These are phyloP conservation scores for Indicator indicator DNA, from an alignment of 2,113 vertebrate genomes.

Conservation along the genomic window DNA sequence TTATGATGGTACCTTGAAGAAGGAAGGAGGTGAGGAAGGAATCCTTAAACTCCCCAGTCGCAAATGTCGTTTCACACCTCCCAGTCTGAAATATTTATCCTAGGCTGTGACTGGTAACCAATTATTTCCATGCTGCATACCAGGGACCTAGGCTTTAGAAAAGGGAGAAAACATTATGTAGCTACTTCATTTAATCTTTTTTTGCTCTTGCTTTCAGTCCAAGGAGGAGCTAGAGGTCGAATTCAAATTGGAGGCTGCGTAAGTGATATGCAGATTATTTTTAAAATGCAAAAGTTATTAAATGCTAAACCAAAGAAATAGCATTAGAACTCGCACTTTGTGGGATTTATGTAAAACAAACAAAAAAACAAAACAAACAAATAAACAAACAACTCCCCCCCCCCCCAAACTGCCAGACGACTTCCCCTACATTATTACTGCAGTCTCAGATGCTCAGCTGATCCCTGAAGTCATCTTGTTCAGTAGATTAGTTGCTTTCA, in stretches of 20 bases:
- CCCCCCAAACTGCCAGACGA: background rate
- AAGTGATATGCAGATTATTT: conserved; percentile 48
- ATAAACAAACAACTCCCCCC: too few species aligned
- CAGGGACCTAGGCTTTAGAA: background rate
- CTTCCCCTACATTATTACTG: background rate
- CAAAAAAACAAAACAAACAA: background rate
- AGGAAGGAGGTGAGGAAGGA: background rate
- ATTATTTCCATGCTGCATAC: background rate
- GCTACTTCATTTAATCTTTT: background rate
- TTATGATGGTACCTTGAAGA: background rate
- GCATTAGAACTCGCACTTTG: background rate
- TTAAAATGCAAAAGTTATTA: background rate
- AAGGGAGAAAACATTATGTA: background rate
- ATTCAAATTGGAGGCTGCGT: conserved; percentile 81
- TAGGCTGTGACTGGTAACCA: background rate
- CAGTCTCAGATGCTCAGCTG: accelerated
- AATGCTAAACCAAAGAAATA: background rate
- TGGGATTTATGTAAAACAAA: background rate
- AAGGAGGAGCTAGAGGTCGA: conserved; percentile 80
- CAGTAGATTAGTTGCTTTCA: background rate
- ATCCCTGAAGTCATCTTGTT: background rate
- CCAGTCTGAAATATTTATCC: background rate
- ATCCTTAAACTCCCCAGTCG: background rate
- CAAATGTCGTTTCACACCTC: background rate
- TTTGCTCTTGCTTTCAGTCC: conserved; percentile 44